phyloP scores from a whole-genome alignment of 2,888 invertebrate genomes.

The Diplazon laetatorius region DNA sequence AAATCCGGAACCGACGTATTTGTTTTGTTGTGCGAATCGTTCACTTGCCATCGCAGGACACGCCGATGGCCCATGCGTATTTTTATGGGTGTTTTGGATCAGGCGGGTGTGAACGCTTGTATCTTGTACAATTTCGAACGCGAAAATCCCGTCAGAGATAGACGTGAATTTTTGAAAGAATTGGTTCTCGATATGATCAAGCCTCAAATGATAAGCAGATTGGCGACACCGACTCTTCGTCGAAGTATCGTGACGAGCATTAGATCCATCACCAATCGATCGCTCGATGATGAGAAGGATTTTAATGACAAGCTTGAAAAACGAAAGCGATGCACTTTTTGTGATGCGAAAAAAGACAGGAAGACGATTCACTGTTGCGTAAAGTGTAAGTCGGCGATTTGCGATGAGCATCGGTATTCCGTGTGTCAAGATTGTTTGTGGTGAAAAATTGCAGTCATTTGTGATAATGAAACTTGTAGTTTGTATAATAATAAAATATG shows the following conservation, averaged over 20 bases:
- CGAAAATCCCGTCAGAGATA: not conserved
- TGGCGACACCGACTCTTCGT: too few species aligned
- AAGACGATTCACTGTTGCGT: slow-evolving; percentile 23
- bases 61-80: slow-evolving; percentile 25
- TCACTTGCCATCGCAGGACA: slow-evolving; percentile 9
- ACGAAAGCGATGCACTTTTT: slow-evolving; percentile 17
- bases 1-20: slow-evolving; percentile 4
- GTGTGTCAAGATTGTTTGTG: not conserved
- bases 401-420: slow-evolving; percentile 18
- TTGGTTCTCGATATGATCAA: not conserved
- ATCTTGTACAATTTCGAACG: slow-evolving; percentile 18
- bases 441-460: too few species aligned
- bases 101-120: slow-evolving; percentile 3
- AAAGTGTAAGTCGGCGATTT: slow-evolving; percentile 18
- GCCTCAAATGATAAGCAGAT: not conserved
- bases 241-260: too few species aligned
- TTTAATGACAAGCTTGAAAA: slow-evolving; percentile 12
- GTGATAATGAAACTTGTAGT: too few species aligned
- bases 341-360: slow-evolving; percentile 28
- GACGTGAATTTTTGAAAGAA: not conserved
- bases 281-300: not conserved
- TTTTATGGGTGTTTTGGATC: slow-evolving; percentile 33
- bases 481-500: too few species aligned
- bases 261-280: too few species aligned
- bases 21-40: slow-evolving; percentile 1